Evolutionary conservation across 2,888 invertebrate species (phyloP), one percentile per base, ranked within the genome.

Genomic region (Melipona bicolor): DNA sequence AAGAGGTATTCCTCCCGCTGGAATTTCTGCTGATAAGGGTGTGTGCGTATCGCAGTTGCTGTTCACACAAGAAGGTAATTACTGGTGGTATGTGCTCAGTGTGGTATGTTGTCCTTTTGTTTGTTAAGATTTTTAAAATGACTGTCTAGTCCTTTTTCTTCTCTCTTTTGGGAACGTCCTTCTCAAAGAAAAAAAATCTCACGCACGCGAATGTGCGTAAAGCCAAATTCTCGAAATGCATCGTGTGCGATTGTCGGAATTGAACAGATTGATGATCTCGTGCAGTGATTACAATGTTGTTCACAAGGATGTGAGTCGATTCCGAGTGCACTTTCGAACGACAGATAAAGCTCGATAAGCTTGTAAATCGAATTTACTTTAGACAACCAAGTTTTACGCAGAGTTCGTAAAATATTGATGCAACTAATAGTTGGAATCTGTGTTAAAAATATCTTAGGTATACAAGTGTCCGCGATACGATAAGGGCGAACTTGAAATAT

Each of bases 61-160:
- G 83, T 82, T 74, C 62, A 43, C 52, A 62, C 15, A 9, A 71
- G 54, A 75, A 84, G 82, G 84, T 84, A 84, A 83, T 72, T 77
- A 75, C 19, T 17, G 32, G 21, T 56, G 62, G 52, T 65, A 61
- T 62, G n/a, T 61, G 61, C 24, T 49, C 49, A 4, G 32, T 61
- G n/a, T n/a, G n/a, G n/a, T n/a, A n/a, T n/a, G 54, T 62, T 32
- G 1, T 17, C 9, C 19, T 43, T 54, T 54, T 6, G 0, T 50
- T 15, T n/a, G 19, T 56, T n/a, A n/a, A 52, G 59, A 59, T 24
- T 11, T 17, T 67, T 36, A 5, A 17, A 6, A 0, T 1, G 9
- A 3, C 19, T 15, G 50, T 17, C 32, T 27, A 27, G 17, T 24
- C 9, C 0, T 17, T 11, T 61, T 15, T 15, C 0, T 4, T 19